Percentiles rank a stretch among this genome's conserved stretches.
Evolutionary conservation across 2,888 invertebrate genomes (phyloP).

Genomic region (Salticus scenicus): DNA sequence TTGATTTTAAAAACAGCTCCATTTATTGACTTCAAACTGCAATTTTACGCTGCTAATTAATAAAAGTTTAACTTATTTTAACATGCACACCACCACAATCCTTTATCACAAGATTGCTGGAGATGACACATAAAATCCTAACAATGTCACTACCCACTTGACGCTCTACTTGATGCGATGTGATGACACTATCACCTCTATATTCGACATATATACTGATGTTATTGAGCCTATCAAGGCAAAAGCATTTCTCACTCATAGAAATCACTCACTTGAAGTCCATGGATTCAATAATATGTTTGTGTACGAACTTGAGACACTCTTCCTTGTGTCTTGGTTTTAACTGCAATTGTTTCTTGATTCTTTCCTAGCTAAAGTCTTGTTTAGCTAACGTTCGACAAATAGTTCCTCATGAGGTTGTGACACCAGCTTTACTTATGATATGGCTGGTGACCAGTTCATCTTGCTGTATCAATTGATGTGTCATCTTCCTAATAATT

Average conservation of each 20-base stretch:
- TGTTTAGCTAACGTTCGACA: conserved; percentile 4
- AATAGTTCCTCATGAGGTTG: neutral
- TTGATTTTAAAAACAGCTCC: too few relatives aligned
- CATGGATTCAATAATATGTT: neutral
- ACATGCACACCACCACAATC: too few relatives aligned
- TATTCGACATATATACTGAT: neutral
- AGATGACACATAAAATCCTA: neutral
- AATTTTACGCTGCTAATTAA: too few relatives aligned
- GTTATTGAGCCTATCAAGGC: neutral
- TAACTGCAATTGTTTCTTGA: neutral
- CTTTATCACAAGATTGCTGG: neutral
- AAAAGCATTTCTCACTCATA: too few relatives aligned
- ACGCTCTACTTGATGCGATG: neutral
- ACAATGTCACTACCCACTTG: neutral
- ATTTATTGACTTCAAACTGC: too few relatives aligned
- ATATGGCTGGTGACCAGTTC: too few relatives aligned
- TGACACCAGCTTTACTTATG: neutral
- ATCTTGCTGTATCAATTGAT: too few relatives aligned
- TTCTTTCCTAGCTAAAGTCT: neutral
- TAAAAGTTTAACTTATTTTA: too few relatives aligned
- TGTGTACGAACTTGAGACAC: neutral
- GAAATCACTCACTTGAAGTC: neutral
- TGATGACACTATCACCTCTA: neutral
- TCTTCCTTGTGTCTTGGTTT: neutral
- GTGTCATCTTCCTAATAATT: too few relatives aligned